Evolutionary conservation across 1,140 invertebrate genomes (phyloP), one percentile per base, ranked within the genome.

Genomic region (Scylla paramamosain): DNA sequence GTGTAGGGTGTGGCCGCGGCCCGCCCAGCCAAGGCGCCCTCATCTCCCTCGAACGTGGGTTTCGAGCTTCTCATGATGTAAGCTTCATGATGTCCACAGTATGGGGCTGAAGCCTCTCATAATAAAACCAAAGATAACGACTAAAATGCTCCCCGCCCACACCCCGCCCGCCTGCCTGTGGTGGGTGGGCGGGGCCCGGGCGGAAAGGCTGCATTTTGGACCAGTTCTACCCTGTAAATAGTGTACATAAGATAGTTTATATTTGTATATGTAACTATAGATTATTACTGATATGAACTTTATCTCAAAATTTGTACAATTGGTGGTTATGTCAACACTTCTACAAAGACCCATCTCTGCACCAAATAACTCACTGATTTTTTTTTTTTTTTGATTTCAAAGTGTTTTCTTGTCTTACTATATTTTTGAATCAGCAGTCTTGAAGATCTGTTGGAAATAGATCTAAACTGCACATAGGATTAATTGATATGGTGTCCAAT

Each of bases 241-340:
- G 28, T 95, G 95, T 95, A 95, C 32, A 95, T 95, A 95, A 95
- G 95, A 95, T 95, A 95, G 95, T 95, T 95, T 95, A 95, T 95
- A 95, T 95, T 95, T 95, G 95, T 95, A 95, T 95, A 95, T 93
- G 95, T 95, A 95, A 93, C 82, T 67, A 95, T 95, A 95, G 95
- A 95, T 93, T 93, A 87, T 93, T 90, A 93, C 86, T 93, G 88
- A 84, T 91, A 90, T 91, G 88, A 91, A 93, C 86, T 93, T 95
- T 95, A 93, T 46, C 84, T 91, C 90, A 46, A 90, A 95, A 95
- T 92, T 95, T 95, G 92, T 95, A 95, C 92, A 95, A 95, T 95
- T 92, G 93, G 87, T 93, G 92, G 92, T 93, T 93, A 88, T 93
- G 92, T 77, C 25, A 48, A 91, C 87, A 95, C 86, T 67, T 82